A percentile compares a stretch with the other conserved stretches of the same genome.
Evolutionary conservation across 2,888 invertebrate species (phyloP).

Genomic region (Habrosyne pyritoides): DNA sequence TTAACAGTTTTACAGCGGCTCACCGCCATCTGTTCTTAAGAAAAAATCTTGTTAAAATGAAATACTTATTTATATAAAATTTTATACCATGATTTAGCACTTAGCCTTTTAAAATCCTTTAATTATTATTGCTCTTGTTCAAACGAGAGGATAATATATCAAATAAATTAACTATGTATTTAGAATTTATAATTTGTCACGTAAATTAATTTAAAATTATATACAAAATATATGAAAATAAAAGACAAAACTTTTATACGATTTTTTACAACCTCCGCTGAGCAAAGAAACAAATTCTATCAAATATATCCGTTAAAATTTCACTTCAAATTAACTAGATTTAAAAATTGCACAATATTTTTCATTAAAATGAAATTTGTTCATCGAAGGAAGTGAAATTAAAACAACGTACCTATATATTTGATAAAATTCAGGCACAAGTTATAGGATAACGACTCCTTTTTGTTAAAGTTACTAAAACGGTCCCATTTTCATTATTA

Average conservation of each 20-base stretch:
- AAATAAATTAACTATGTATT: background rate
- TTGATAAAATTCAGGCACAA: slow-evolving; percentile 65
- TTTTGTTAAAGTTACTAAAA: slow-evolving; percentile 53
- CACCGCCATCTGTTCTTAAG: background rate
- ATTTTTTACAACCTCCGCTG: slow-evolving; percentile 71
- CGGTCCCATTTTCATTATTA: slow-evolving; percentile 43
- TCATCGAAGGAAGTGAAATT: slow-evolving; percentile 18
- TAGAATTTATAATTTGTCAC: background rate
- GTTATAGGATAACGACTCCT: slow-evolving; percentile 54
- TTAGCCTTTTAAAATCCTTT: background rate
- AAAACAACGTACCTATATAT: slow-evolving; percentile 30
- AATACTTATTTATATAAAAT: background rate
- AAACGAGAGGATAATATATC: background rate
- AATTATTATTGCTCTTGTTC: slow-evolving; percentile 30
- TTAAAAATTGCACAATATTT: slow-evolving; percentile 4
- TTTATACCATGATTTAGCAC: background rate
- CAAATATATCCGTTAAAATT: slow-evolving; percentile 39
- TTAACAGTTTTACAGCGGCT: background rate
- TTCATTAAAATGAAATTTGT: background rate
- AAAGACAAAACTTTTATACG: slow-evolving; percentile 16
- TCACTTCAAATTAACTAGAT: slow-evolving; percentile 24
- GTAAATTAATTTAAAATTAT: slow-evolving; percentile 9
- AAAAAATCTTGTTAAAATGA: background rate
- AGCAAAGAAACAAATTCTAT: slow-evolving; percentile 66
- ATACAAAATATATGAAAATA: background rate